phyloP scores from a whole-genome alignment of 2,888 invertebrate species.

The Diarsia rubi region DNA sequence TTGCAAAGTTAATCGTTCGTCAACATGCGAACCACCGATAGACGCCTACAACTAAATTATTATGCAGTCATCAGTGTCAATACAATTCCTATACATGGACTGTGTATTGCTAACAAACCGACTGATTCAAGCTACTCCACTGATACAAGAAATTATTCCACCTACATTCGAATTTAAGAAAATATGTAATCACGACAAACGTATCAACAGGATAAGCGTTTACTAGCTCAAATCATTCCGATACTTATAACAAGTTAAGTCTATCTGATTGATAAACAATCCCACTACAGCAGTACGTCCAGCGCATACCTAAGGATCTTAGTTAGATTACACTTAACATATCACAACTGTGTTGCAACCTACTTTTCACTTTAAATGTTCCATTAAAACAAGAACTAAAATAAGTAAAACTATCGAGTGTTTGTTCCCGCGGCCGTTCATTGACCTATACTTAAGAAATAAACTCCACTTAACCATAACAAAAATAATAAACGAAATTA shows the following conservation, averaged over 20 bases:
- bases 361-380: conserved; percentile 20
- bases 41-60: conserved; percentile 51
- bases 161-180: conserved; percentile 17
- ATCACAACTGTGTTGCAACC: conserved; percentile 54
- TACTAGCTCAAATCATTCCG: conserved; percentile 26
- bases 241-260: conserved; percentile 26
- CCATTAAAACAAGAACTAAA: conserved; percentile 33
- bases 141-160: conserved; percentile 12
- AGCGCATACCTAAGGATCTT: conserved; percentile 8
- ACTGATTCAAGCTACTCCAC: conserved; percentile 30
- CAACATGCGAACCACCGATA: conserved; percentile 21
- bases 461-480: conserved; percentile 53
- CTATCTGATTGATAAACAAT: conserved; percentile 28
- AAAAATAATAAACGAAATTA: conserved; percentile 59
- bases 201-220: conserved; percentile 44
- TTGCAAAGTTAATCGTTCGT: conserved; percentile 43
- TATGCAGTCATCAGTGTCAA: conserved; percentile 55
- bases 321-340: conserved; percentile 38
- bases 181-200: conserved; percentile 30
- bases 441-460: conserved; percentile 60
- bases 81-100: conserved; percentile 43
- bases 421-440: conserved; percentile 64
- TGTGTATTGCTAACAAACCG: conserved; percentile 41
- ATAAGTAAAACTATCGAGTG: conserved; percentile 40
- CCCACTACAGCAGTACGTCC: conserved; percentile 8